These are phyloP conservation scores for Speoplatyrhinus poulsoni DNA, from an alignment of 2,113 vertebrate species.

Conservation along the genomic window DNA sequence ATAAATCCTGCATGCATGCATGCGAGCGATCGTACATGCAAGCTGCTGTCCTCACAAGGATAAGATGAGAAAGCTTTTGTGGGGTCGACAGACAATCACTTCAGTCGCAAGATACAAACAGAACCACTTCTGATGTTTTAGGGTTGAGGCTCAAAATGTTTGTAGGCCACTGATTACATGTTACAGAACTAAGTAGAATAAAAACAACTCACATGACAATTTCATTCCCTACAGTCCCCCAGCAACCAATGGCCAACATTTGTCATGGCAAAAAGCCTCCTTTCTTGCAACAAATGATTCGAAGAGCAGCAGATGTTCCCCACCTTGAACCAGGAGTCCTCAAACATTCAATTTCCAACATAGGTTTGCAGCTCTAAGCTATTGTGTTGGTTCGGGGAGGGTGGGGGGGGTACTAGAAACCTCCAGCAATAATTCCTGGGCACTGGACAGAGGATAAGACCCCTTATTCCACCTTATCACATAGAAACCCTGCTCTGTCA, in stretches of 20 bases:
- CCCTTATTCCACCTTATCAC: slow-evolving; percentile 54
- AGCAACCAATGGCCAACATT: slow-evolving; percentile 31
- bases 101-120: too few relatives aligned
- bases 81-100: not conserved
- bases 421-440: slow-evolving; percentile 23
- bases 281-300: slow-evolving; percentile 31
- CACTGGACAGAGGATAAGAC: slow-evolving; percentile 36
- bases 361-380: slow-evolving; percentile 3
- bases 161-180: too few relatives aligned
- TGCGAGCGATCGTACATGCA: not conserved
- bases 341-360: slow-evolving; percentile 23
- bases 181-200: slow-evolving; percentile 3
- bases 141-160: too few relatives aligned
- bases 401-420: slow-evolving; percentile 11
- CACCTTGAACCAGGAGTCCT: slow-evolving; percentile 26
- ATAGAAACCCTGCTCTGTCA: slow-evolving; percentile 66
- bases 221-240: slow-evolving; percentile 13
- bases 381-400: not conserved
- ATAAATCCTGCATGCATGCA: slow-evolving; percentile 9
- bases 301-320: not conserved
- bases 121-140: too few relatives aligned
- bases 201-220: not conserved
- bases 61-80: not conserved
- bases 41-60: too few relatives aligned
- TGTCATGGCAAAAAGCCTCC: slow-evolving; percentile 27